A percentile compares a stretch with the other conserved stretches of the same genome.
These are phyloP conservation scores for Drosophila sp. DNA, from an alignment of 1,140 invertebrate genomes.

Conservation along the genomic window DNA sequence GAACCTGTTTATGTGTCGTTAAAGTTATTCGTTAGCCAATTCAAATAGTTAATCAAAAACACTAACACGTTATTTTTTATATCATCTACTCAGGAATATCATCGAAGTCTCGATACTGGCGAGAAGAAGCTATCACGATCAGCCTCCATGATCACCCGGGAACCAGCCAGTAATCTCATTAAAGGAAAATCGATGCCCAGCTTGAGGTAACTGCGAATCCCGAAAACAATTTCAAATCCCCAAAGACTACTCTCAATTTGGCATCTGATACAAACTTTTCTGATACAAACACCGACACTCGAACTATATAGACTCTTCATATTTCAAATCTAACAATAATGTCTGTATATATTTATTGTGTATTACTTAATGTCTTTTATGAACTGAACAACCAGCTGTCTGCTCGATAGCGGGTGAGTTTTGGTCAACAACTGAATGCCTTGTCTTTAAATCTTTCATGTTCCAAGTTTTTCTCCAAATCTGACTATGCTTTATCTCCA, in stretches of 20 bases:
- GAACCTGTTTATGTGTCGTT: conserved; percentile 49
- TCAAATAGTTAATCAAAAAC: too few relatives aligned
- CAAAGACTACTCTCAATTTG: conserved; percentile 42
- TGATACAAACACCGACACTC: conserved; percentile 28
- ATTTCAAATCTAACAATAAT: conserved; percentile 8
- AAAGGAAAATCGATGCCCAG: conserved; percentile 98
- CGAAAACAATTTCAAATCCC: neutral
- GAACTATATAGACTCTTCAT: conserved; percentile 11
- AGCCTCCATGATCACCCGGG: conserved; percentile 87
- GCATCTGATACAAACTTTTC: conserved; percentile 35
- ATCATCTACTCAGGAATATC: conserved; percentile 88
- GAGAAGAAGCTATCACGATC: conserved; percentile 89
- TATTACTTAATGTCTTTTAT: conserved; percentile 55
- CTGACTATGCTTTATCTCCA: conserved; percentile 18
- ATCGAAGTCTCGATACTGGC: conserved; percentile 91
- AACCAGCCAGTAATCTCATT: conserved; percentile 89
- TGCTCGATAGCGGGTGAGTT: conserved; percentile 85
- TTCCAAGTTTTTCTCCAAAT: conserved; percentile 26
- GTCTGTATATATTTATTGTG: conserved; percentile 29
- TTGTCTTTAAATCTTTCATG: conserved; percentile 20
- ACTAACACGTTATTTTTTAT: too few relatives aligned
- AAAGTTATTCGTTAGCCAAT: conserved; percentile 44
- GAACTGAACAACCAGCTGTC: conserved; percentile 82
- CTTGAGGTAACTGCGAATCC: conserved; percentile 89
- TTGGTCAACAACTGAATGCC: conserved; percentile 52